Percentiles rank a stretch among this genome's conserved stretches.
Conservation (phyloP, 2,888 invertebrate species). For the Rapana venosa region DNA sequence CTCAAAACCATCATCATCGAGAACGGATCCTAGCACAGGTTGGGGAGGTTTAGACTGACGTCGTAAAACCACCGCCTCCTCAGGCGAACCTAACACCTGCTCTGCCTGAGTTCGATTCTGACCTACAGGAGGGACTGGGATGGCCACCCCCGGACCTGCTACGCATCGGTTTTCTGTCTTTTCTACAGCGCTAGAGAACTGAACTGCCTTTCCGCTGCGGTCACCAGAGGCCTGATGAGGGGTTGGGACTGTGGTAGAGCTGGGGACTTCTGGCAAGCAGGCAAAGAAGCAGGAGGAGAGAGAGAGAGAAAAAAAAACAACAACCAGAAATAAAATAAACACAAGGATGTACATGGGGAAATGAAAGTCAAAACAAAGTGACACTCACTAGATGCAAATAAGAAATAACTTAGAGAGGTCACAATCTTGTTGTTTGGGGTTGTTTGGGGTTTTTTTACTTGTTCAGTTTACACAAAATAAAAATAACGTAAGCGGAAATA, state of each 20-base stretch:
- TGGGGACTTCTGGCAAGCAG: conserved; percentile 42
- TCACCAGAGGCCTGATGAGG: background rate
- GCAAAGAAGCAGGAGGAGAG: conserved; percentile 33
- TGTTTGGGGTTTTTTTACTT: too few species aligned
- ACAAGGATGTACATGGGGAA: background rate
- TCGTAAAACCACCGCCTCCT: conserved; percentile 40
- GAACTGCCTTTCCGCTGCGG: background rate
- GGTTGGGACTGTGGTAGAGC: conserved; percentile 16
- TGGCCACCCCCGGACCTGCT: background rate
- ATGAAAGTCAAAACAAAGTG: background rate
- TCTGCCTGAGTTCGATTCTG: conserved; percentile 24
- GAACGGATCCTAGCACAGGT: background rate
- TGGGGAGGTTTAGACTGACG: conserved; percentile 22
- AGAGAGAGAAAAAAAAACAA: background rate
- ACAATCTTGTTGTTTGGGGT: background rate
- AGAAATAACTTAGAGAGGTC: background rate
- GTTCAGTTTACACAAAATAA: too few species aligned
- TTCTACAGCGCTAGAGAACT: conserved; percentile 20
- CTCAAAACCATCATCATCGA: conserved; percentile 55
- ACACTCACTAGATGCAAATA: background rate
- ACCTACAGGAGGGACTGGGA: conserved; percentile 2
- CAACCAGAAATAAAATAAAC: background rate
- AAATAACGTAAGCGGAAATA: too few species aligned
- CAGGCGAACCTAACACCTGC: conserved; percentile 33
- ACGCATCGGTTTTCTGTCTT: conserved; percentile 25